phyloP scores from a whole-genome alignment of 64 coral and sea anemone species.

The Stichodactyla helianthus region DNA sequence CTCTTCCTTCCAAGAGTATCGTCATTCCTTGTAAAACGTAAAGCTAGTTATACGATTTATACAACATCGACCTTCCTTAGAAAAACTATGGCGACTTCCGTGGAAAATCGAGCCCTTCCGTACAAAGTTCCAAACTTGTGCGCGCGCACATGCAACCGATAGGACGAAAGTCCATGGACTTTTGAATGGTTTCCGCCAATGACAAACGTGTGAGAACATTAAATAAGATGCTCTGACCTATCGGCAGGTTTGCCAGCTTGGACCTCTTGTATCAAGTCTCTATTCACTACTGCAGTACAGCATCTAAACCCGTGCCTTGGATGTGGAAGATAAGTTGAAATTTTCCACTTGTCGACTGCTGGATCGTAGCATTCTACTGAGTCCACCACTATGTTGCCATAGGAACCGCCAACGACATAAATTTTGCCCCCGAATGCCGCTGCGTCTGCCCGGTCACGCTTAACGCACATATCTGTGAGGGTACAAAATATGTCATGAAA shows the following conservation, averaged over 20 bases:
- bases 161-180: no score
- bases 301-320: conserved; percentile 84
- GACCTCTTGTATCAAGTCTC: conserved; percentile 58
- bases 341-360: conserved; percentile 53
- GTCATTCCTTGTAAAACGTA: no score
- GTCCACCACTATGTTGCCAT: conserved; percentile 73
- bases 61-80: no score
- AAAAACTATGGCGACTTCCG: no score
- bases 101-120: no score
- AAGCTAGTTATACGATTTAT: no score
- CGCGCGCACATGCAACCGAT: no score
- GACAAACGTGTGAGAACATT: neutral
- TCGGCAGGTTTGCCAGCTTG: conserved; percentile 16
- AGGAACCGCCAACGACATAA: conserved; percentile 92
- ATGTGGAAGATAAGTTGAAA: conserved; percentile 67
- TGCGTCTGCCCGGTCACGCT: conserved; percentile 62
- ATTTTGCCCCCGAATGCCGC: conserved; percentile 75
- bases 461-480: conserved; percentile 68
- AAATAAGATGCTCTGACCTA: conserved; percentile 24
- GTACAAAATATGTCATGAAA: neutral
- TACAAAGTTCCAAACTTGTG: no score
- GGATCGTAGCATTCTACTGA: conserved; percentile 90
- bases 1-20: no score
- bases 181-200: no score
- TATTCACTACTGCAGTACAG: conserved; percentile 34